Conservation (phyloP, 2,797 vertebrate genomes). For the Cirrhinus molitorella region DNA sequence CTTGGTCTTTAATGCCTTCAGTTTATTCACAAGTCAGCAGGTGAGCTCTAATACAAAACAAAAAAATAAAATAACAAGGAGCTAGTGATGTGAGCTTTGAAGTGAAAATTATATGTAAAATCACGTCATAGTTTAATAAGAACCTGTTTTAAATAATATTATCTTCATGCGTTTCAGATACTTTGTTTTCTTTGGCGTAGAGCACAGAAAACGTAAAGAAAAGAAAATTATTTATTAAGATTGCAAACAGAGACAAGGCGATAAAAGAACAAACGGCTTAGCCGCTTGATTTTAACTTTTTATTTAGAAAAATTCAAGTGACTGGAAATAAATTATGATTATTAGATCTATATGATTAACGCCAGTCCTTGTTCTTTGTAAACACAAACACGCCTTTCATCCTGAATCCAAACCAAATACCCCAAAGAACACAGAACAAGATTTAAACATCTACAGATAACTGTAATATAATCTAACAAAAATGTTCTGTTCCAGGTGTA, state of each 20-base stretch:
- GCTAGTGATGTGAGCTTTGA: no score
- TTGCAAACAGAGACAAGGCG: background rate
- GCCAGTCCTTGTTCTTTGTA: background rate
- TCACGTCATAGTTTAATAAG: background rate
- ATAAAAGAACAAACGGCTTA: background rate
- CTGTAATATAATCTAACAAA: background rate
- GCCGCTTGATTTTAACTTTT: background rate
- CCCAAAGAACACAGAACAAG: background rate
- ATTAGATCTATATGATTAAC: background rate
- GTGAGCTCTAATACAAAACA: background rate
- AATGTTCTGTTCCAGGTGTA: background rate
- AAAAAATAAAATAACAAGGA: no score
- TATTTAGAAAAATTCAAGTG: background rate
- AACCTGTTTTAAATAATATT: background rate
- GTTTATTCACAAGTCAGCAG: background rate
- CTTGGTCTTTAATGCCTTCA: background rate
- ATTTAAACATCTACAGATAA: background rate
- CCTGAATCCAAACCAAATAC: background rate
- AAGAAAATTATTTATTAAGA: background rate
- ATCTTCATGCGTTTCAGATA: background rate
- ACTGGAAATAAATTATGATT: background rate
- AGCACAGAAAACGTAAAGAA: background rate
- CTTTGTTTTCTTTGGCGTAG: background rate
- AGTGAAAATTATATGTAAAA: background rate
- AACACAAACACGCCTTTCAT: conserved; percentile 18